Evolutionary conservation across 2,113 vertebrate species (phyloP), one percentile per base, ranked within the genome.

Genomic region (Clarias batrachus): DNA sequence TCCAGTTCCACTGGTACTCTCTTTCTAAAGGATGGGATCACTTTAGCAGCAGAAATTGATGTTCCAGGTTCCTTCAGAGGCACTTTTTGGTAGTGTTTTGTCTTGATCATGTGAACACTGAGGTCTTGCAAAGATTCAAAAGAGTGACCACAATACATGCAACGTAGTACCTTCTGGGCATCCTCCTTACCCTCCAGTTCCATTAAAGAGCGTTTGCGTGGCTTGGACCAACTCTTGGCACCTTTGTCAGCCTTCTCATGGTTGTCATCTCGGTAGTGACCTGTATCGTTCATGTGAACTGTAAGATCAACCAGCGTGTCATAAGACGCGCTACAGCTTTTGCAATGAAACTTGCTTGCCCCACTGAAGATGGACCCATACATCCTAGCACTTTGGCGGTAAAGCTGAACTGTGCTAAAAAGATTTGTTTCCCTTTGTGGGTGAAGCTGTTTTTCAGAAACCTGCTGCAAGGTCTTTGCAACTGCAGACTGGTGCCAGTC

Each of bases 71-170:
- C 98, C 94, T 98, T 99, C 91, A 99, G 96, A 97, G 98, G 98
- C 97, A 99, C 98, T 97, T 99, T 99, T 94, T 99, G 98, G 96
- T 99, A 99, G 94, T 99, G 98, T 97, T 99, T 99, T 80, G 98
- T 99, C 95, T 99, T 99, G 93, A 99, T 99, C 98, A 99, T 99
- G 78, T 99, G 98, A 86, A 99, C 98, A 70, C 98, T 99, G 88
- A 99, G 92, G 93, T 99, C 98, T 94, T 99, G 98, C 85, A 99
- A 96, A 37, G 98, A 99, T 94, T 99, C 98, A 88, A 99, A 99
- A 66, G 98, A 99, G 93, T 99, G 98, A 87, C 98, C 98, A 85
- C 98, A 99, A 92, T 99, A 99, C 98, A 99, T 99, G 91, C 98
- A 99, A 91, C 98, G 98, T 77, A 99, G 92, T 83, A 99, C 98